A percentile compares a stretch with the other conserved stretches of the same genome.
Conservation (phyloP, 1,140 invertebrate species). For the Paraescarpia echinospica region DNA sequence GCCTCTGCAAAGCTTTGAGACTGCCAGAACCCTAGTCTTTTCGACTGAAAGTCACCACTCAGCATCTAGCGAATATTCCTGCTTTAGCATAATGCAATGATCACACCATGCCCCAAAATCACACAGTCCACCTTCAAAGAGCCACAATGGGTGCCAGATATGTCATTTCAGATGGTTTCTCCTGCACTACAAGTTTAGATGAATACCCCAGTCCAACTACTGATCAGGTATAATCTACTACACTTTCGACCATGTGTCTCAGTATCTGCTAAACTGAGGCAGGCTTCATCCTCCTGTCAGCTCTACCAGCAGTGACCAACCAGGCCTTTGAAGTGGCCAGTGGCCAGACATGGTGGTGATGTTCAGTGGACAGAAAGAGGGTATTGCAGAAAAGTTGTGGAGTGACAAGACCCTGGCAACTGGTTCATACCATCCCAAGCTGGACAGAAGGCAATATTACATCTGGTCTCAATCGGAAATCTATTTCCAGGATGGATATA, state of each 20-base stretch:
- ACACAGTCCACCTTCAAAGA: neutral
- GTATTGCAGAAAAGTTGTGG: neutral
- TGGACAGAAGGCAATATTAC: neutral
- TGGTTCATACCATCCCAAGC: neutral
- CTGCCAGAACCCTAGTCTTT: too few species aligned
- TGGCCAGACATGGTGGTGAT: neutral
- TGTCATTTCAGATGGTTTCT: neutral
- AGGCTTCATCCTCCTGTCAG: neutral
- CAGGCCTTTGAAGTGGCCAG: neutral
- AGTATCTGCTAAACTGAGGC: neutral
- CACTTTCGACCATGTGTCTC: neutral
- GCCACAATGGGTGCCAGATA: neutral
- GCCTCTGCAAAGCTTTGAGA: neutral
- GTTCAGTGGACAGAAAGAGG: neutral
- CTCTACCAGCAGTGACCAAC: neutral
- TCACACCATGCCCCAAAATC: neutral
- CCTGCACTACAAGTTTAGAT: neutral
- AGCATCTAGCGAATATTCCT: neutral
- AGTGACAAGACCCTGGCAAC: neutral
- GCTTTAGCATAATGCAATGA: neutral
- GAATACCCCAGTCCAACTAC: neutral
- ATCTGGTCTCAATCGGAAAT: conserved; percentile 1
- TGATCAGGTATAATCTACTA: neutral
- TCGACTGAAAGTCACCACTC: too few species aligned
- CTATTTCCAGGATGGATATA: neutral